phyloP scores from a whole-genome alignment of 2,888 invertebrate genomes.

The Kuschelorhynchus macadamiae region DNA sequence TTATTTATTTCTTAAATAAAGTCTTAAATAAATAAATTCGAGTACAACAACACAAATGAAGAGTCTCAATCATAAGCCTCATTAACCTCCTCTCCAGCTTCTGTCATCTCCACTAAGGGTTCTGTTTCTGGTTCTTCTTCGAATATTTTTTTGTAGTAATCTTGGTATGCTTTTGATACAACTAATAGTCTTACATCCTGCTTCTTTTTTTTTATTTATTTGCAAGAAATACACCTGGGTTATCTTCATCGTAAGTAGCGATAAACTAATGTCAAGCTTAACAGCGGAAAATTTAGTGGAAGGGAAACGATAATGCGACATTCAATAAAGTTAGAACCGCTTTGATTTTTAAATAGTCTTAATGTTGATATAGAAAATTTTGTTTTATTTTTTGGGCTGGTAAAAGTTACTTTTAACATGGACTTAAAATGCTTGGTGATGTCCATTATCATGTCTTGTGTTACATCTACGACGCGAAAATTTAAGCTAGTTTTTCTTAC shows the following conservation, averaged over 20 bases:
- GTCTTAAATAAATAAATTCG: conserved; percentile 17
- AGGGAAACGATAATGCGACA: conserved; percentile 12
- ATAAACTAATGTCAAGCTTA: conserved; percentile 14
- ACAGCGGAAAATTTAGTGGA: conserved; percentile 18
- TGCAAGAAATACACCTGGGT: too few relatives aligned
- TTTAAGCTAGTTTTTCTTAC: conserved; percentile 41
- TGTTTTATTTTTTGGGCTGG: conserved; percentile 26
- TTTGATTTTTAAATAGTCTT: too few relatives aligned
- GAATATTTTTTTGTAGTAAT: conserved; percentile 33
- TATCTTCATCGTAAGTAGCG: conserved; percentile 25
- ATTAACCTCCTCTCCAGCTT: conserved; percentile 15
- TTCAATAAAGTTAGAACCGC: too few relatives aligned
- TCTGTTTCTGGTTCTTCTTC: conserved; percentile 8
- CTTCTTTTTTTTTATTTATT: background rate
- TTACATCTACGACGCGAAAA: conserved; percentile 38
- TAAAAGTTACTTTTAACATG: conserved; percentile 36
- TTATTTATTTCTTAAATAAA: background rate
- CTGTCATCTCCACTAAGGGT: conserved; percentile 5
- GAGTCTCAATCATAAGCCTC: conserved; percentile 34
- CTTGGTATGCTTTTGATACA: conserved; percentile 32
- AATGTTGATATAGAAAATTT: conserved; percentile 13
- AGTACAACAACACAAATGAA: conserved; percentile 31
- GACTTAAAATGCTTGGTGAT: conserved; percentile 43
- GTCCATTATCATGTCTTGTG: conserved; percentile 40
- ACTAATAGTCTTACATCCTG: conserved; percentile 22